Evolutionary conservation across 2,888 invertebrate genomes (phyloP).

Genomic region (Luperina testacea): DNA sequence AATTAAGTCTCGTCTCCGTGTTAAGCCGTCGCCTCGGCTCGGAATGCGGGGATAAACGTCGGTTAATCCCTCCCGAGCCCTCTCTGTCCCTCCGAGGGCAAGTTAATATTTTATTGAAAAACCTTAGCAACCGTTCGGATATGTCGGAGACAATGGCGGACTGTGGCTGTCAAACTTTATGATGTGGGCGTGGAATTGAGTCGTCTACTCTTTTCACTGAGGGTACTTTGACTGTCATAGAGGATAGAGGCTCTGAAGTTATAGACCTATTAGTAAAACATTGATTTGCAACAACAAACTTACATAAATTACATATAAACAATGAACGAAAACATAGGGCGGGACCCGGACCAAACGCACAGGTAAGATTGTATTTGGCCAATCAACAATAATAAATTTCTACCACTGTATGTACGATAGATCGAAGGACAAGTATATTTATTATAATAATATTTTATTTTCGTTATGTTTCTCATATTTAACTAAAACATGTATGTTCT

Average conservation of each 20-base stretch:
- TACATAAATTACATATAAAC: neutral
- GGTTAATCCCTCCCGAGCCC: slow-evolving; percentile 65
- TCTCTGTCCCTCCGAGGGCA: slow-evolving; percentile 64
- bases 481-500: too few species aligned
- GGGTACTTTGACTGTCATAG: neutral
- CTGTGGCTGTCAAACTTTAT: slow-evolving; percentile 56
- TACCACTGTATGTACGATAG: too few species aligned
- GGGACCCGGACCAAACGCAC: neutral
- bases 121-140: slow-evolving; percentile 65
- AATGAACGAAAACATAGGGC: neutral
- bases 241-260: neutral
- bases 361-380: neutral
- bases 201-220: neutral
- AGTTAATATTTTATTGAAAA: slow-evolving; percentile 71
- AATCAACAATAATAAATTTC: too few species aligned
- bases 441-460: too few species aligned
- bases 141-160: slow-evolving; percentile 63
- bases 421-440: too few species aligned
- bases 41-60: slow-evolving; percentile 68
- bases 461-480: too few species aligned
- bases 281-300: neutral
- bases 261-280: neutral
- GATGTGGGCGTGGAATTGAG: slow-evolving; percentile 6
- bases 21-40: slow-evolving; percentile 59
- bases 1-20: slow-evolving; percentile 65